Evolutionary conservation across 2,888 invertebrate genomes (phyloP), one percentile per base, ranked within the genome.

Genomic region (Eupithecia abbreviata): DNA sequence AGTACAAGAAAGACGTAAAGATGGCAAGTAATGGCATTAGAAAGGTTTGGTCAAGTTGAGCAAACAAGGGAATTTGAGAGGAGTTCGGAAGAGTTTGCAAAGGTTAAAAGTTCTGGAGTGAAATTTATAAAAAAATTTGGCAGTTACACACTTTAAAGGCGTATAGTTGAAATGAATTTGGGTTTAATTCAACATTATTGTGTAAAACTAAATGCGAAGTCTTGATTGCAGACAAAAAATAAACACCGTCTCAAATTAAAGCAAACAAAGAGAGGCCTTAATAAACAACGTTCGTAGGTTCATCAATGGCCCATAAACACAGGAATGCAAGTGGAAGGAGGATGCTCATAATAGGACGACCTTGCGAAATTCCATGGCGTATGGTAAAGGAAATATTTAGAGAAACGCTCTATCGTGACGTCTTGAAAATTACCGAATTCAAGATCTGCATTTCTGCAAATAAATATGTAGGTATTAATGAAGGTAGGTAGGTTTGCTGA

Each of bases 311-410:
- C 79, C 73, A 79, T 77, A 77, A 77, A 79, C 55, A 67, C 45
- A 4, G 72, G 73, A 77, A 77, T 72, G 71, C 49, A 65, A 73
- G 55, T 67, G 66, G 74, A 76, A 77, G 76, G 77, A 71, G 55
- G 41, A 74, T 76, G 18, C 76, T n/a, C 66, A 76, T 74, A 43
- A 71, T 70, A 74, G 69, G 71, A 49, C 73, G 78, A 72, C 79
- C 81, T 79, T 81, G 67, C 62, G 47, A 66, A 75, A 72, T 81
- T 77, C 75, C 75, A 71, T 18, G 72, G 71, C 72, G 72, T 77
- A 73, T 41, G 62, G 30, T 30, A 71, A 71, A 70, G 66, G 62
- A 62, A 30, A 49, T 42, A 30, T 49, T 5, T 30, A 58, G 47
- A 65, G 47, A 13, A 45, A 68, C 30, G 68, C 15, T 58, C 58